Evolutionary conservation across 2,113 vertebrate species (phyloP).

Genomic region (Passerina amoena): DNA sequence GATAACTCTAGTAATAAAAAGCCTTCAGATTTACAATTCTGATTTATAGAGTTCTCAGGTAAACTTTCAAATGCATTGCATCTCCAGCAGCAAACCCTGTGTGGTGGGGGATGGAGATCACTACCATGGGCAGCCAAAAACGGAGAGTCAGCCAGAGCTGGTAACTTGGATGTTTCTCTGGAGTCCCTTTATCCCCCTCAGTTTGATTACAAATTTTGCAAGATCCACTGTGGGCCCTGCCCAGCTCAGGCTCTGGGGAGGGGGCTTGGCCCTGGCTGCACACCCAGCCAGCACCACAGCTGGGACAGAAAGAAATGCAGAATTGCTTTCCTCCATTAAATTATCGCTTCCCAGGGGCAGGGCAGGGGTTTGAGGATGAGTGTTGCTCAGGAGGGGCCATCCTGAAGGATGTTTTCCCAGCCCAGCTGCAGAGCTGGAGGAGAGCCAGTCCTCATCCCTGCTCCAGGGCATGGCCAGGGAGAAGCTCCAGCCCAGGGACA

Average conservation of each 20-base stretch:
- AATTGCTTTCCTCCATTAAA: not conserved
- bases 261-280: not conserved
- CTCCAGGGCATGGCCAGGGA: not conserved
- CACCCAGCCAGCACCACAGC: fast-evolving
- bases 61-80: not conserved
- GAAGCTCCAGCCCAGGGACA: not conserved
- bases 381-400: not conserved
- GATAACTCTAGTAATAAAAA: not conserved
- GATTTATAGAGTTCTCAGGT: not conserved
- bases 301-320: fast-evolving
- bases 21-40: not conserved
- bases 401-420: not conserved
- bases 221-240: fast-evolving
- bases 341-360: not conserved
- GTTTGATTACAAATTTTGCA: not conserved
- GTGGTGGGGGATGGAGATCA: not conserved
- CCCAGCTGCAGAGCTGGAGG: not conserved
- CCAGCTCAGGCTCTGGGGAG: fast-evolving
- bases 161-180: not conserved
- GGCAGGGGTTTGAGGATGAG: not conserved
- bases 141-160: not conserved
- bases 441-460: not conserved
- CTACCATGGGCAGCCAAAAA: fast-evolving
- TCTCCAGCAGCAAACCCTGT: not conserved
- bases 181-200: not conserved